Base-by-base conservation (phyloP, 1,140 invertebrate species). In the Drosophila insularis region DNA sequence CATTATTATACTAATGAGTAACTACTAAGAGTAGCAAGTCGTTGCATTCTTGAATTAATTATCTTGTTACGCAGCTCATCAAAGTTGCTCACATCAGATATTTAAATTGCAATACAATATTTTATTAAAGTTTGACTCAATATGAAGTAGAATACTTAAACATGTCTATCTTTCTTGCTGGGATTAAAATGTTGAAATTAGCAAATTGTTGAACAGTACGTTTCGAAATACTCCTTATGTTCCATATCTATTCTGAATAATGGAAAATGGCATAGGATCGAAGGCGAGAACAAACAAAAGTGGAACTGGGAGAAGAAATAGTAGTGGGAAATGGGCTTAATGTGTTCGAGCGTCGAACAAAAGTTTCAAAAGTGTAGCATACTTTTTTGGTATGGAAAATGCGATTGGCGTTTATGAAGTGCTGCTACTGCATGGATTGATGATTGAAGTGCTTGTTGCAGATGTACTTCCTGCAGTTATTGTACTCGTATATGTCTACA, bases 371-470 rank as follows among this genome's bases (percentile, higher is more conserved):
- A 68, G 13, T 75, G 68, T 64, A 65, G 65, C 68, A 71, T 65
- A 64, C 37, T 77, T 81, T 81, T 81, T 74, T 55, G 58, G 62
- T 37, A 65, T 72, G 66, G 39, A 39, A 56, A 23, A 43, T 54
- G 11, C 5, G 31, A 27, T 40, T 31, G 37, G 17, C 43, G 58
- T 58, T 62, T 80, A 68, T 82, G 40, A 81, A 68, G 78, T 85
- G 77, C 1, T 84, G 77, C 59, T 80, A 11, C 58, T 80, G 55
- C 56, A 70, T 67, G 82, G 64, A 53, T 58, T 64, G 72, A 74
- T 82, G 81, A 81, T 86, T 86, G 78, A 78, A 78, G 68, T 78
- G 84, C 70, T 81, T 74, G 78, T 61, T 77, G 74, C 64, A 60
- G 56, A 64, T 60, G 61, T 63, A 61, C 32, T 71, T 35, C 32